A percentile compares a stretch with the other conserved stretches of the same genome.
phyloP scores from a whole-genome alignment of 2,888 invertebrate genomes.

The Anoncus sp. region DNA sequence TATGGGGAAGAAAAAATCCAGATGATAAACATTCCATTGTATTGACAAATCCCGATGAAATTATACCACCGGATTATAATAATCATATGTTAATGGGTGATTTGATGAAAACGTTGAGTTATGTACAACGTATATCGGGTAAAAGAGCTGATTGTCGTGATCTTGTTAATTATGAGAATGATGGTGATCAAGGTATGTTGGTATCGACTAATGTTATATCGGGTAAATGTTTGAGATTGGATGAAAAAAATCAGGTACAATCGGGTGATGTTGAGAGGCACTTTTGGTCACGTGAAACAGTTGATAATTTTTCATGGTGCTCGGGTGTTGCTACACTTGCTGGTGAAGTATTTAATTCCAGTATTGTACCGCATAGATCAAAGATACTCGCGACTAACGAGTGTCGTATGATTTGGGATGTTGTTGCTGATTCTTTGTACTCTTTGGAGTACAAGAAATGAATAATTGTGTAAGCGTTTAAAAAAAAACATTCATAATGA shows the following conservation, averaged over 20 bases:
- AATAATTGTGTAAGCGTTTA: background rate
- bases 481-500: no score
- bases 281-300: slow-evolving; percentile 26
- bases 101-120: slow-evolving; percentile 24
- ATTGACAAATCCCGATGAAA: slow-evolving; percentile 22
- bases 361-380: slow-evolving; percentile 36
- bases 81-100: slow-evolving; percentile 40
- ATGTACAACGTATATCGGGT: slow-evolving; percentile 27
- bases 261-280: slow-evolving; percentile 7
- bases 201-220: slow-evolving; percentile 26
- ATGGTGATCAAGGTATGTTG: slow-evolving; percentile 20
- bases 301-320: slow-evolving; percentile 1
- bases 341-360: slow-evolving; percentile 30
- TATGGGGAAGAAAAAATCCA: slow-evolving; percentile 7
- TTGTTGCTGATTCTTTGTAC: slow-evolving; percentile 11
- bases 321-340: slow-evolving; percentile 10
- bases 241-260: slow-evolving; percentile 26
- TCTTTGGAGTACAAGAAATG: slow-evolving; percentile 22
- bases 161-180: slow-evolving; percentile 16
- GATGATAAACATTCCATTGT: slow-evolving; percentile 16
- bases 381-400: slow-evolving; percentile 6
- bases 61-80: slow-evolving; percentile 22
- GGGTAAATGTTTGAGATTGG: slow-evolving; percentile 26
- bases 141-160: slow-evolving; percentile 31
- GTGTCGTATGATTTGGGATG: background rate